phyloP scores from a whole-genome alignment of 2,113 vertebrate species.

The Sturnira hondurensis region DNA sequence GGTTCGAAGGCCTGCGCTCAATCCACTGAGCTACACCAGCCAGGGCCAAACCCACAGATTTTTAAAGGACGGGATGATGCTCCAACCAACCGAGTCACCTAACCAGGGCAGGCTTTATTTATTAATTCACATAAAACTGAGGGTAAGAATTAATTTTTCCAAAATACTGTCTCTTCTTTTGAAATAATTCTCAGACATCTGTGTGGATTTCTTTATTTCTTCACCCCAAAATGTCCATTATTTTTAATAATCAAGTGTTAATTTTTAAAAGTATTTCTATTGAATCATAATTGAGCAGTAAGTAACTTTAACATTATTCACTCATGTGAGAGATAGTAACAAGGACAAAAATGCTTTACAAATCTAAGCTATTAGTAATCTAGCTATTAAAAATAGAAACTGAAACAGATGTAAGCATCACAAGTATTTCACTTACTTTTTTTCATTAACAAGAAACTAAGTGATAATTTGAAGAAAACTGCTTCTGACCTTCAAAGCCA shows the following conservation, averaged over 20 bases:
- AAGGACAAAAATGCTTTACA: neutral
- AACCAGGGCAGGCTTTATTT: neutral
- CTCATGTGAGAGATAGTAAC: neutral
- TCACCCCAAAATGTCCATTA: neutral
- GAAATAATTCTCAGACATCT: conserved; percentile 23
- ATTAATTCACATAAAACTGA: neutral
- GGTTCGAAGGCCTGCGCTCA: too few relatives aligned
- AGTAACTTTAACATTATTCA: neutral
- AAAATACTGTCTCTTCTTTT: neutral
- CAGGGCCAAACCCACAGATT: too few relatives aligned
- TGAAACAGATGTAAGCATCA: neutral
- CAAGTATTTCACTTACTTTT: neutral
- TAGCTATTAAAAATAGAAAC: conserved; percentile 19
- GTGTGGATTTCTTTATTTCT: neutral
- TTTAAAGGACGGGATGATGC: too few relatives aligned
- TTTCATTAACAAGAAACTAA: neutral
- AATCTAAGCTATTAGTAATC: neutral
- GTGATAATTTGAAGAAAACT: neutral
- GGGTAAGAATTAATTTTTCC: conserved; percentile 14
- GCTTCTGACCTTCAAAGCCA: conserved; percentile 14
- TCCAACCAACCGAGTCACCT: too few relatives aligned
- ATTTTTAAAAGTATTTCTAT: neutral
- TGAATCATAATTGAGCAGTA: neutral
- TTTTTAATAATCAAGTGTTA: conserved; percentile 17
- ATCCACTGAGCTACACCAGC: too few relatives aligned